Evolutionary conservation across 2,797 vertebrate species (phyloP).

Genomic region (Parotocinclus haroldoi): DNA sequence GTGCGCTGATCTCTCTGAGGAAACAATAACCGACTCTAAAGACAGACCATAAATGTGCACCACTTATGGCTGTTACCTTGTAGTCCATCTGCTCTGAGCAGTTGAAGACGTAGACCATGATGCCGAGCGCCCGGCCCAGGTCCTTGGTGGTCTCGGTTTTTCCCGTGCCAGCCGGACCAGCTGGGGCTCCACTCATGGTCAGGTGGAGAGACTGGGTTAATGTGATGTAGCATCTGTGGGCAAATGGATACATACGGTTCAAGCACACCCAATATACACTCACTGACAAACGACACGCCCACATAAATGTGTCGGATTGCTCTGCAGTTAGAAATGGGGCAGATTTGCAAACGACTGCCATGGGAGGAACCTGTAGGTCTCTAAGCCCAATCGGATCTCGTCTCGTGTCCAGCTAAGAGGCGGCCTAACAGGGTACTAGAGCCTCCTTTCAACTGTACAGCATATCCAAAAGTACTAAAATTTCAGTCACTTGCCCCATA

Average conservation of each 20-base stretch:
- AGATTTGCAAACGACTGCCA: too few species aligned
- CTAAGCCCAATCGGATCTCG: too few species aligned
- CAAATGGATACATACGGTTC: conserved; percentile 28
- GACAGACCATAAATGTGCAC: neutral
- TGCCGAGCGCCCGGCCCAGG: conserved; percentile 87
- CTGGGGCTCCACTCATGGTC: conserved; percentile 91
- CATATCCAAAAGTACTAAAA: too few species aligned
- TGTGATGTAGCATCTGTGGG: conserved; percentile 89
- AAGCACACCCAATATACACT: too few species aligned
- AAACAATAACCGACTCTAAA: conserved; percentile 8
- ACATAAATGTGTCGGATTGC: too few species aligned
- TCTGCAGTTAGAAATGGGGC: too few species aligned
- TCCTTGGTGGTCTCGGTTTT: conserved; percentile 98
- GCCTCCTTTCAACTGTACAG: too few species aligned
- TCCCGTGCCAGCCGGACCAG: conserved; percentile 92
- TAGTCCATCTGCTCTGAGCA: conserved; percentile 99
- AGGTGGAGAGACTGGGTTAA: conserved; percentile 93
- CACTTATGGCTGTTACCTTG: conserved; percentile 71
- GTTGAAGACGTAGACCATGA: conserved; percentile 97
- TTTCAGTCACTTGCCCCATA: too few species aligned
- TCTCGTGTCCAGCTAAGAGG: too few species aligned
- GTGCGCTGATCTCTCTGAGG: conserved; percentile 3
- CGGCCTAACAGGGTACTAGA: too few species aligned
- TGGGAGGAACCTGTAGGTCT: too few species aligned
- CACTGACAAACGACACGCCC: too few species aligned